Evolutionary conservation across 2,113 vertebrate species (phyloP), one percentile per base, ranked within the genome.

Genomic region (Proterorhinus semilunaris): DNA sequence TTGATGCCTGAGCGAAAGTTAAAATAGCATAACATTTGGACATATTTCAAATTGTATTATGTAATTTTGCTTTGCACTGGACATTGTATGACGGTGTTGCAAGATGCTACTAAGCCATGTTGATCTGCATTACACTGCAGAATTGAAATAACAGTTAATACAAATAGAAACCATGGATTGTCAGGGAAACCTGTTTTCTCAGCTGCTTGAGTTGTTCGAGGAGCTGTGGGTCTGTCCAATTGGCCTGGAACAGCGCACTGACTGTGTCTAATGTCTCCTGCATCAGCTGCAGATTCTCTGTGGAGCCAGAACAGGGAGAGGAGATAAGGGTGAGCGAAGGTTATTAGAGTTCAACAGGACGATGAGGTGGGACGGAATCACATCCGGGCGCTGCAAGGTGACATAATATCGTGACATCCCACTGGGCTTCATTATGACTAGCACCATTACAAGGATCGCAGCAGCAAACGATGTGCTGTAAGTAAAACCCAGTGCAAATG

Each of bases 271-370:
- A 1, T 7, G 74, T 73, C 61, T 86, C 55, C 52, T 83, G 73
- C 62, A 91, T 51, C n/a, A 86, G 67, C 6, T 67, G 62, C 69
- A 90, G 71, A 79, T 76, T 88, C 43, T 86, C 93, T 94, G 79
- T 70, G 66, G 69, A 70, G 57, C 65, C 54, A 58, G 21, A 67
- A 59, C 43, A 47, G 47, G n/a, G 27, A 27, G 11, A 15, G 12
- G 52, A 74, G 66, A 62, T 68, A 50, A 69, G 46, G 58, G 53
- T 47, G 68, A 66, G 48, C 74, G 7, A 67, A 61, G 68, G 74
- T 70, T 72, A 75, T 79, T 62, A 76, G 66, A 79, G 69, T 70
- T 49, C 64, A 66, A 86, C 43, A 78, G 65, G 58, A 70, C 62
- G 53, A 76, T 65, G 49, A 66, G 58, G 71, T 9, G 7, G 55